Percentiles rank a stretch among this genome's conserved stretches.
Conservation (phyloP, 2,797 vertebrate genomes). For the Lithobates sylvaticus region DNA sequence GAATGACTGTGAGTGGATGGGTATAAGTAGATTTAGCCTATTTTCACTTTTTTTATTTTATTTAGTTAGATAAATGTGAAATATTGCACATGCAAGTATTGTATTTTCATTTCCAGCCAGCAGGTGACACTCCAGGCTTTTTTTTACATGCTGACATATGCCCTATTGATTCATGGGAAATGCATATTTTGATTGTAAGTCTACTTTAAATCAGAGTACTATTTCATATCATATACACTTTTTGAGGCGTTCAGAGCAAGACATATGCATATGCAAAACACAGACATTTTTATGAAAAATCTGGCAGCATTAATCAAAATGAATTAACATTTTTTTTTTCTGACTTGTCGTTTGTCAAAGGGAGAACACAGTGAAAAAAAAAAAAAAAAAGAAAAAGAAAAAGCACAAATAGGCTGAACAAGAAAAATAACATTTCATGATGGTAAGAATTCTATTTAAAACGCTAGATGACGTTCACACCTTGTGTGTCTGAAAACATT, state of each 20-base stretch:
- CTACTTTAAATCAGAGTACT: background rate
- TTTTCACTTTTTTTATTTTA: no score
- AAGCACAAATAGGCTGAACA: slow-evolving; percentile 49
- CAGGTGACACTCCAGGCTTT: no score
- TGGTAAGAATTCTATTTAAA: slow-evolving; percentile 62
- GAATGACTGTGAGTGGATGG: no score
- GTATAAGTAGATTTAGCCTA: no score
- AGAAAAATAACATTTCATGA: slow-evolving; percentile 44
- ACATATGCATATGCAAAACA: background rate
- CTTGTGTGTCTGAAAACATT: slow-evolving; percentile 65
- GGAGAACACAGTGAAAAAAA: background rate
- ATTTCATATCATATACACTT: background rate
- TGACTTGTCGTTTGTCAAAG: slow-evolving; percentile 53
- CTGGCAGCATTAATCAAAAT: background rate
- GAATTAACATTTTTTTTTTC: background rate
- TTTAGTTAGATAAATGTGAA: no score
- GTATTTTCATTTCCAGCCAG: no score
- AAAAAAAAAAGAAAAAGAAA: slow-evolving; percentile 5
- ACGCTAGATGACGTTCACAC: slow-evolving; percentile 61
- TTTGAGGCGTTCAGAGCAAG: background rate
- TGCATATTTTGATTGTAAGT: no score
- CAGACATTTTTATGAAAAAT: background rate
- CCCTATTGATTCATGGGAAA: no score
- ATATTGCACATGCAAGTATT: no score
- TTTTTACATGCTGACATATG: no score